These are phyloP conservation scores for Luperina nickerlii DNA, from an alignment of 2,888 invertebrate genomes.

Conservation along the genomic window DNA sequence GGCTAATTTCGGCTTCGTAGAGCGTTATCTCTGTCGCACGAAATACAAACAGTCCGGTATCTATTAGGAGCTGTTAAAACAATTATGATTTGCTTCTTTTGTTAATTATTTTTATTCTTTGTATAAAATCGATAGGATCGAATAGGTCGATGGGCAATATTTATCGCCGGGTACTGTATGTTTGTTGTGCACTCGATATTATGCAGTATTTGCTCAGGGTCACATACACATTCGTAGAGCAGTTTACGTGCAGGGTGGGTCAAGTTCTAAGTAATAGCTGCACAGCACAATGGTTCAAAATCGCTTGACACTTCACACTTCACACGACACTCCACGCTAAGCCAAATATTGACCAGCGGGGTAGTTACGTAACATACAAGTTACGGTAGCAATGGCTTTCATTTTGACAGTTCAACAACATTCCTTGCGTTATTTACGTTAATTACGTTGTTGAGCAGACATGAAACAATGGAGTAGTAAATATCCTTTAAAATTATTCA, in stretches of 20 bases:
- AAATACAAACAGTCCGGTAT: too few species aligned
- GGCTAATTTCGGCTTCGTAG: too few species aligned
- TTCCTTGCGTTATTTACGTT: neutral
- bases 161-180: neutral
- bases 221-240: neutral
- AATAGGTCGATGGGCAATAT: too few species aligned
- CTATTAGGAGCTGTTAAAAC: too few species aligned
- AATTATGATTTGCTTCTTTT: too few species aligned
- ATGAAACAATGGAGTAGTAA: neutral
- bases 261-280: neutral
- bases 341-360: neutral
- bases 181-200: neutral
- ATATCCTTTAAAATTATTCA: neutral
- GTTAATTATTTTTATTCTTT: too few species aligned
- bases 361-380: neutral
- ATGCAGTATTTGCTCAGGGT: neutral
- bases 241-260: neutral
- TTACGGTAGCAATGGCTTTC: neutral
- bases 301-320: neutral
- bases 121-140: too few species aligned
- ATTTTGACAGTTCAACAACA: neutral
- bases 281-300: neutral
- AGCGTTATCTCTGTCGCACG: too few species aligned
- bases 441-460: neutral
- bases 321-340: neutral